Conservation (phyloP, 2,797 vertebrate species). For the Artibeus jamaicensis region DNA sequence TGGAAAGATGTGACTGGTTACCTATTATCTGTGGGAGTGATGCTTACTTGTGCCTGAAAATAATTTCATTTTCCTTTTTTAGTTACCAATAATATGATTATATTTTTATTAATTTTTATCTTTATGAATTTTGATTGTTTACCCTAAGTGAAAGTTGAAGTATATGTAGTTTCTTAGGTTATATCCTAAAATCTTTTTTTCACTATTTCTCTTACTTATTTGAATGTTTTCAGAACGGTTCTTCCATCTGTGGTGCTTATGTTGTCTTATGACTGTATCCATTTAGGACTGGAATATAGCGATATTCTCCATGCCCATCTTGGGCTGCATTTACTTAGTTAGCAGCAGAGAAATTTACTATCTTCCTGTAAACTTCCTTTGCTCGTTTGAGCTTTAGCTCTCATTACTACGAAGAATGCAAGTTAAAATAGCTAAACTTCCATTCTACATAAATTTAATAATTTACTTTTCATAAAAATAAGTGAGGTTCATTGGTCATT, state of each 20-base stretch:
- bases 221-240: background rate
- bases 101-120: conserved; percentile 37
- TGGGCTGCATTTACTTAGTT: background rate
- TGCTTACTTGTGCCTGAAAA: conserved; percentile 48
- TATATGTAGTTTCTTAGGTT: conserved; percentile 15
- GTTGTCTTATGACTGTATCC: background rate
- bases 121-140: conserved; percentile 47
- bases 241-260: background rate
- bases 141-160: conserved; percentile 4
- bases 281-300: background rate
- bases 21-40: conserved; percentile 26
- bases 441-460: conserved; percentile 35
- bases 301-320: background rate
- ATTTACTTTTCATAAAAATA: conserved; percentile 50
- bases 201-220: background rate
- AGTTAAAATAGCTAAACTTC: conserved; percentile 13
- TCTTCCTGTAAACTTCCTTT: background rate
- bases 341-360: background rate
- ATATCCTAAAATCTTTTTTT: conserved; percentile 1
- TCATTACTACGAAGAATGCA: background rate
- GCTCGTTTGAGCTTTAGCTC: conserved; percentile 21
- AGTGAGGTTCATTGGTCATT: conserved; percentile 36
- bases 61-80: conserved; percentile 41
- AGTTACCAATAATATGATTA: conserved; percentile 12
- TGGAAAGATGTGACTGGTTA: conserved; percentile 29